Conservation (phyloP, 2,888 invertebrate species). For the Ariolimax columbianus region DNA sequence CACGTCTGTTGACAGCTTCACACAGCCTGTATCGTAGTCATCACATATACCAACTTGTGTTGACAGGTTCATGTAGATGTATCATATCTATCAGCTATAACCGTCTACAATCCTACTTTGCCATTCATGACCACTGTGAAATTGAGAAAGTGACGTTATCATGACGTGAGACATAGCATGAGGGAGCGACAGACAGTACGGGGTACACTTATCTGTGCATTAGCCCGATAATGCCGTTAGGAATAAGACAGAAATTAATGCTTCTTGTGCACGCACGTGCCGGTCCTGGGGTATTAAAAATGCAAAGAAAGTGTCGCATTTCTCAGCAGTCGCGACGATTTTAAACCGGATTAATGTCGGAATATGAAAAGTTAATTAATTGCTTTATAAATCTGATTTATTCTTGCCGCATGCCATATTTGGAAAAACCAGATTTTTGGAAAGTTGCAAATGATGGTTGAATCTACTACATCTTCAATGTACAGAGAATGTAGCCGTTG, state of each 20-base stretch:
- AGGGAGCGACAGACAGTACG: too few relatives aligned
- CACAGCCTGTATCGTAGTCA: too few relatives aligned
- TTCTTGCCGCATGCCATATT: background rate
- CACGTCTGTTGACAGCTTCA: too few relatives aligned
- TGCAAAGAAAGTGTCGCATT: background rate
- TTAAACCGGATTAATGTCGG: constrained; percentile 30
- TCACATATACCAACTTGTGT: too few relatives aligned
- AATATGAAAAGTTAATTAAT: constrained; percentile 32
- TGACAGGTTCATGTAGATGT: too few relatives aligned
- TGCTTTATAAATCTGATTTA: constrained; percentile 23
- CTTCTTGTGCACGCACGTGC: background rate
- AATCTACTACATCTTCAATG: background rate
- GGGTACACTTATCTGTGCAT: too few relatives aligned
- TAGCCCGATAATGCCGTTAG: background rate
- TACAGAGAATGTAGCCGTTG: too few relatives aligned
- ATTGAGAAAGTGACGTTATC: too few relatives aligned
- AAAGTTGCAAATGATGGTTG: background rate
- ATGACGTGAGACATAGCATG: too few relatives aligned
- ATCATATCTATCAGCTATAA: too few relatives aligned
- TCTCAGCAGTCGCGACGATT: constrained; percentile 1
- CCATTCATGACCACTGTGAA: too few relatives aligned
- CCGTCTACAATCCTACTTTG: too few relatives aligned
- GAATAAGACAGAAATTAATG: background rate
- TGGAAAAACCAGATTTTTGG: background rate
- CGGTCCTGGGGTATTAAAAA: background rate